Conservation (phyloP, 2,888 invertebrate species). For the Drosophila rellima region DNA sequence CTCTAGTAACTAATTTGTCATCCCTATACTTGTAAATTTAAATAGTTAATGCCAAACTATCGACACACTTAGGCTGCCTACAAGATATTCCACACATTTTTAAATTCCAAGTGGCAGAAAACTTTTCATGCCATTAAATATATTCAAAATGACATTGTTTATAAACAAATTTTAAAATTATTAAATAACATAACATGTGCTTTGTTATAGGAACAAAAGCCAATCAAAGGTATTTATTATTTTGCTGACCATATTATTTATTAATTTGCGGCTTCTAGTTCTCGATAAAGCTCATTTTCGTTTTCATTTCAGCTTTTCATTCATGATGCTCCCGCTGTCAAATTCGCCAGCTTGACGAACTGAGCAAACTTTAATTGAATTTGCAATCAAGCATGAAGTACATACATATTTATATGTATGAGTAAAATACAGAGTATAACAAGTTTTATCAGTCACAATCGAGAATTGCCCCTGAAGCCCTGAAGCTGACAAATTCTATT, state of each 20-base stretch:
- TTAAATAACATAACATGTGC: constrained; percentile 1
- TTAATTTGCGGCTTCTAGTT: constrained; percentile 30
- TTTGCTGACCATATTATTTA: constrained; percentile 35
- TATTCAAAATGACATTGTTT: not conserved
- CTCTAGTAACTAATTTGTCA: not conserved
- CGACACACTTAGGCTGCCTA: not conserved
- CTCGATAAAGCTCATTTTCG: constrained; percentile 23
- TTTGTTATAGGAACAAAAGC: constrained; percentile 34
- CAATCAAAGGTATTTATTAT: constrained; percentile 35
- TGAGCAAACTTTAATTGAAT: constrained; percentile 79
- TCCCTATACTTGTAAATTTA: not conserved
- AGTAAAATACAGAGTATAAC: too few species aligned
- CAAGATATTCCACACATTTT: not conserved
- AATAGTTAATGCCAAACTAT: not conserved
- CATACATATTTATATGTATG: constrained; percentile 33
- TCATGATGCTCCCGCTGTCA: constrained; percentile 15
- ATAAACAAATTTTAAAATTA: constrained; percentile 3
- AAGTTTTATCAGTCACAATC: constrained; percentile 60
- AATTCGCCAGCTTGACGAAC: constrained; percentile 32
- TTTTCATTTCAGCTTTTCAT: constrained; percentile 19
- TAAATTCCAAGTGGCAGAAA: not conserved
- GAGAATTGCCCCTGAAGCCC: constrained; percentile 17
- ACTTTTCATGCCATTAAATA: not conserved
- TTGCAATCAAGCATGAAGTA: constrained; percentile 81
- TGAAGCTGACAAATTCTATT: constrained; percentile 51